Percentiles rank a stretch among this genome's conserved stretches.
Evolutionary conservation across 2,888 invertebrate species (phyloP).

Genomic region (Nomada ferruginata): DNA sequence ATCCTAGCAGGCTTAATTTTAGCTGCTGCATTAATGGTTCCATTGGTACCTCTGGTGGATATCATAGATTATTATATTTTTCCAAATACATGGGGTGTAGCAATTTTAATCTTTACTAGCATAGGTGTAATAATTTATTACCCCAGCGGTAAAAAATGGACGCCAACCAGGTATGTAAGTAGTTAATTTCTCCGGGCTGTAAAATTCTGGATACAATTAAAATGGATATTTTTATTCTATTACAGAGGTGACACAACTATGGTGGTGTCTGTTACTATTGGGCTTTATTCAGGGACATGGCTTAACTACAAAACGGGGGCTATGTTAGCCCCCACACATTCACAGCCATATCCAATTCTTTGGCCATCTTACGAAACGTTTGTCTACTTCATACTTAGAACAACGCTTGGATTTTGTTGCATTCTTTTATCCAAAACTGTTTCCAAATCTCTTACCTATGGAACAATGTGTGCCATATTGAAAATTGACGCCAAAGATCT

Average conservation of each 20-base stretch:
- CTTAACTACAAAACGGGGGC: slow-evolving; percentile 92
- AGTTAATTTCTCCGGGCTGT: not conserved
- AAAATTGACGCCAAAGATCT: slow-evolving; percentile 89
- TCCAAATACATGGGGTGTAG: slow-evolving; percentile 88
- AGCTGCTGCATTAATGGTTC: slow-evolving; percentile 88
- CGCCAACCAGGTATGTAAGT: slow-evolving; percentile 90
- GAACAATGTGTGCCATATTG: slow-evolving; percentile 89
- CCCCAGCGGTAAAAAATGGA: slow-evolving; percentile 94
- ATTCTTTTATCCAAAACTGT: slow-evolving; percentile 89
- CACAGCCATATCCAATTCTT: slow-evolving; percentile 91
- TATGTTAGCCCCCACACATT: slow-evolving; percentile 86
- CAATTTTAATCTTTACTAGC: slow-evolving; percentile 87
- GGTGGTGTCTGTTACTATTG: slow-evolving; percentile 93
- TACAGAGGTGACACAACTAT: slow-evolving; percentile 95
- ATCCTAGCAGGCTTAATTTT: slow-evolving; percentile 91
- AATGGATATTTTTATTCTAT: slow-evolving; percentile 59
- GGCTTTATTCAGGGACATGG: slow-evolving; percentile 93
- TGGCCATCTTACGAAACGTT: slow-evolving; percentile 92
- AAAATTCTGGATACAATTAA: not conserved
- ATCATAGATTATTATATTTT: slow-evolving; percentile 90
- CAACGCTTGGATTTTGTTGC: slow-evolving; percentile 90
- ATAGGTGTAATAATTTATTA: slow-evolving; percentile 90
- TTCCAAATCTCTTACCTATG: slow-evolving; percentile 89
- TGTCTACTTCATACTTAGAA: slow-evolving; percentile 88
- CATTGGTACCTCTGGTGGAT: slow-evolving; percentile 91